Evolutionary conservation across 2,797 vertebrate genomes (phyloP), one percentile per base, ranked within the genome.

Genomic region (Falco rusticolus): DNA sequence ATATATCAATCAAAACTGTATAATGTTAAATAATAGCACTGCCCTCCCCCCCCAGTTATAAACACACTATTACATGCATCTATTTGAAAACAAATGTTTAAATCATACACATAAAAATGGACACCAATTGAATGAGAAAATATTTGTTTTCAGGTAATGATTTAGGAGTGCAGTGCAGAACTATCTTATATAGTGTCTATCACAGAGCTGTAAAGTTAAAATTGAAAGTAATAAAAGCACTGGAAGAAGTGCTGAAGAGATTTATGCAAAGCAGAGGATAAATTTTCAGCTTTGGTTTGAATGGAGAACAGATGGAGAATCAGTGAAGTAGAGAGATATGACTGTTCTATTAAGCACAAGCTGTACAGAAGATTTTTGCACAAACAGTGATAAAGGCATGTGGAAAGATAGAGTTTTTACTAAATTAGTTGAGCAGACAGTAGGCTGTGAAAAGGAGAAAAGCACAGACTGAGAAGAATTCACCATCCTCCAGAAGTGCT

Each of bases 221-320:
- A 92, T n/a, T 75, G 33, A 70, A 91, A 92, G 64, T 48, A 91
- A 84, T 78, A 83, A 88, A 85, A 95, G 75, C 59, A 60, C 28
- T 68, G 69, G 78, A 91, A 89, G 75, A 89, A 93, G 20, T 61
- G 64, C 37, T 83, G 75, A 74, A 94, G 47, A 92, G 72, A 97
- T 93, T 85, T 68, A 94, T 91, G 76, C 76, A 94, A 93, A 96
- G 47, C 69, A 89, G 64, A 91, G 79, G 87, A 96, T 71, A 87
- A 72, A 85, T 96, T 85, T 93, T 91, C 87, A 84, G 81, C 56
- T 92, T 96, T 85, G 75, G 63, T 96, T 93, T 96, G 86, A 92
- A 94, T 88, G 50, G 60, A 91, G 92, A 96, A 96, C 92, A 95
- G 94, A 96, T 95, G 95, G 92, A 91, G 87, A 89, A 94, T 84